A percentile compares a stretch with the other conserved stretches of the same genome.
Evolutionary conservation across 2,113 vertebrate genomes (phyloP).

Genomic region (Saimiri boliviensis): DNA sequence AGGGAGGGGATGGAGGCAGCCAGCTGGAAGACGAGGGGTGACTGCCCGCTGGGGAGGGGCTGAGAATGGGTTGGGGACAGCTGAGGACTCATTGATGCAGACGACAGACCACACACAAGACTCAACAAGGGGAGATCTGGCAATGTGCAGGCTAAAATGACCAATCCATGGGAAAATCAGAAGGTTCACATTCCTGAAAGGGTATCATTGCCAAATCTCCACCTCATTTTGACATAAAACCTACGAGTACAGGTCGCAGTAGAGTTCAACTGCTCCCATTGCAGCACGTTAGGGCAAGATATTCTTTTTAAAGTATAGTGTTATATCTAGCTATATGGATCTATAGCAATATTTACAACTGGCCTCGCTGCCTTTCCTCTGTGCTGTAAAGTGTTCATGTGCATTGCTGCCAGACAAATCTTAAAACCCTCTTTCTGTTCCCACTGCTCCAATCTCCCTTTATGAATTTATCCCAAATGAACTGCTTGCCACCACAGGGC

Average conservation of each 20-base stretch:
- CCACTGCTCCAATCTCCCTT: neutral
- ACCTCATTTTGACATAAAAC: slow-evolving; percentile 7
- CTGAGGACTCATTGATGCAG: neutral
- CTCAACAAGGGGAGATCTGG: slow-evolving; percentile 40
- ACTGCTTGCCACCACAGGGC: neutral
- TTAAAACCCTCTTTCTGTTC: neutral
- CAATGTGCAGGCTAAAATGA: slow-evolving; percentile 23
- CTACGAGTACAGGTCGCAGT: slow-evolving; percentile 7
- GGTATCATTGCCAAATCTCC: slow-evolving; percentile 53
- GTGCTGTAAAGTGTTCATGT: neutral
- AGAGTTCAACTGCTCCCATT: slow-evolving; percentile 44
- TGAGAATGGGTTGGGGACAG: neutral
- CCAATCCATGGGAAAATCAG: neutral
- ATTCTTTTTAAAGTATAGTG: slow-evolving; percentile 34
- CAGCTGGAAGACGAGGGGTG: neutral
- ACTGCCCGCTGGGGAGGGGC: neutral
- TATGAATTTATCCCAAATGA: neutral
- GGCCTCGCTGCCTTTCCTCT: slow-evolving; percentile 21
- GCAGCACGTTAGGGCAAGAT: slow-evolving; percentile 71
- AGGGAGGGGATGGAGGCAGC: neutral
- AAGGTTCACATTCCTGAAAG: slow-evolving; percentile 11
- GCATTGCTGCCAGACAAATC: neutral
- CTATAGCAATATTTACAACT: slow-evolving; percentile 64
- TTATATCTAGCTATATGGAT: slow-evolving; percentile 25
- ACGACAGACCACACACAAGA: slow-evolving; percentile 21